Conservation (phyloP, 2,797 vertebrate species). For the Salarias fasciatus region DNA sequence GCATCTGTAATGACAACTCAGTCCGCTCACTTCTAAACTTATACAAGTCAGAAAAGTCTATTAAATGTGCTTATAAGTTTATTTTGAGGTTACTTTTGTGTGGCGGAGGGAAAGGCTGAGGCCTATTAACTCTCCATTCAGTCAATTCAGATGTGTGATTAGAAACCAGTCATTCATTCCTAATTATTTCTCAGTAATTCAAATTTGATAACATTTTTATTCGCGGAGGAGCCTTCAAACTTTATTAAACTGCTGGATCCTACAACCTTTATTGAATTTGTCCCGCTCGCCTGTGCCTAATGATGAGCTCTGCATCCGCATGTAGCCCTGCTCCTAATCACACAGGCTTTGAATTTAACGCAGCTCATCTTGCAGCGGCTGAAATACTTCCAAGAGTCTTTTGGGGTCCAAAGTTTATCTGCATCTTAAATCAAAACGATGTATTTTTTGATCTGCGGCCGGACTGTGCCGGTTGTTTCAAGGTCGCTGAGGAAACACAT, state of each 20-base stretch:
- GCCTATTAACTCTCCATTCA: slow-evolving; percentile 38
- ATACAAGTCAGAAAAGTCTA: slow-evolving; percentile 3
- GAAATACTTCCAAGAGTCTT: slow-evolving; percentile 7
- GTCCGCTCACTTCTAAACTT: slow-evolving; percentile 9
- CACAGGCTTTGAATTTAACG: slow-evolving; percentile 30
- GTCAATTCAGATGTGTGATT: slow-evolving; percentile 33
- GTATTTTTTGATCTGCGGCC: background rate
- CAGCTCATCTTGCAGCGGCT: slow-evolving; percentile 18
- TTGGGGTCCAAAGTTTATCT: slow-evolving; percentile 13
- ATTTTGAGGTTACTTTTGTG: slow-evolving; percentile 29
- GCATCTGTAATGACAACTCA: slow-evolving; percentile 5
- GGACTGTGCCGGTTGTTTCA: background rate
- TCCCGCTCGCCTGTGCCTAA: slow-evolving; percentile 28
- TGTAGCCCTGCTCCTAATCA: slow-evolving; percentile 27
- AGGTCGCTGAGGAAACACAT: background rate
- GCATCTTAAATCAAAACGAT: background rate
- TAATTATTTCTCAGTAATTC: slow-evolving; percentile 57
- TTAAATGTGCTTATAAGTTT: slow-evolving; percentile 22
- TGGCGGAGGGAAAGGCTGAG: background rate
- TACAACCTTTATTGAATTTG: slow-evolving; percentile 53
- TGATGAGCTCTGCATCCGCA: slow-evolving; percentile 28
- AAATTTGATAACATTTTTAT: slow-evolving; percentile 49
- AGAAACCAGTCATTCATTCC: slow-evolving; percentile 46
- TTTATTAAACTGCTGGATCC: slow-evolving; percentile 47
- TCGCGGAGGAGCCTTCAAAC: slow-evolving; percentile 46